Evolutionary conservation across 2,888 invertebrate genomes (phyloP).

Genomic region (Lacanobia wlatinum): DNA sequence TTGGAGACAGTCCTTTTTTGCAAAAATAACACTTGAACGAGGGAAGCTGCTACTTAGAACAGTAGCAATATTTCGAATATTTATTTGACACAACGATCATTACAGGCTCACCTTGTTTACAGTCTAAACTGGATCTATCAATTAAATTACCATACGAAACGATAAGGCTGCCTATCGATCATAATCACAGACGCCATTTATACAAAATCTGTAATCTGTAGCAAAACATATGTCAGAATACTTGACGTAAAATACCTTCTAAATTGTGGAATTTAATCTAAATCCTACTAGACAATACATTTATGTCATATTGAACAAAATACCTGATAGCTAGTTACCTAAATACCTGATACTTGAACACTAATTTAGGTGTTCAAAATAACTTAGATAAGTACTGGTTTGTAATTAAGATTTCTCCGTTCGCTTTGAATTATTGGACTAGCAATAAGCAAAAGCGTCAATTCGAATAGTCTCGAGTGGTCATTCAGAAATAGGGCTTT

Average conservation of each 20-base stretch:
- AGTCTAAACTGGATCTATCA: neutral
- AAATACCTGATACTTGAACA: slow-evolving; percentile 18
- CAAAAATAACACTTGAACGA: too few relatives aligned
- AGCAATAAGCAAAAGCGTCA: too few relatives aligned
- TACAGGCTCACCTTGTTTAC: neutral
- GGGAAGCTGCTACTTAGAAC: too few relatives aligned
- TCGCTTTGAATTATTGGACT: neutral
- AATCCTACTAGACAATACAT: slow-evolving; percentile 25
- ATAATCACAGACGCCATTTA: slow-evolving; percentile 24
- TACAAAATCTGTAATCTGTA: slow-evolving; percentile 17
- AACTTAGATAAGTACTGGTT: slow-evolving; percentile 15
- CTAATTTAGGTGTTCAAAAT: slow-evolving; percentile 38
- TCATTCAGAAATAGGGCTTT: too few relatives aligned
- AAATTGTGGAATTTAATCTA: slow-evolving; percentile 41
- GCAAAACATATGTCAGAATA: slow-evolving; percentile 34
- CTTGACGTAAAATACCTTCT: slow-evolving; percentile 23
- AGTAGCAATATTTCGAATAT: neutral
- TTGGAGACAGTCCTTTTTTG: too few relatives aligned
- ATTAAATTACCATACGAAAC: slow-evolving; percentile 21
- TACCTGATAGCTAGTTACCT: slow-evolving; percentile 8
- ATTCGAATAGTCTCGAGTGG: too few relatives aligned
- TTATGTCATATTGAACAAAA: slow-evolving; percentile 27
- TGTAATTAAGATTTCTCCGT: slow-evolving; percentile 19
- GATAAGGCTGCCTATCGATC: slow-evolving; percentile 6
- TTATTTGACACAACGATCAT: neutral